phyloP scores from a whole-genome alignment of 1,140 invertebrate genomes.

The Drosophila busckii region DNA sequence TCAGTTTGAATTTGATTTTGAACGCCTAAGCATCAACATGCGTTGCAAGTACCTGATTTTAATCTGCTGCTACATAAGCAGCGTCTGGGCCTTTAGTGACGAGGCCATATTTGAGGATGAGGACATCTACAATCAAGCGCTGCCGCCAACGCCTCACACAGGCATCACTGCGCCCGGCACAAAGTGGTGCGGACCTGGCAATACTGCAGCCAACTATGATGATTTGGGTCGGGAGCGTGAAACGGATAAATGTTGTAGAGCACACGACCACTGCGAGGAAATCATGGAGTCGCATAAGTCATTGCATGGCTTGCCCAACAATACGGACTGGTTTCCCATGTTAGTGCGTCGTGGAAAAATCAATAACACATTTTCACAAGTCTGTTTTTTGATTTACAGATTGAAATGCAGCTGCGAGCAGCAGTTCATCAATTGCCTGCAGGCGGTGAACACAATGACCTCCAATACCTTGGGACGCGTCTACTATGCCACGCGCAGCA shows the following conservation, averaged over 20 bases:
- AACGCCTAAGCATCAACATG: conserved; percentile 23
- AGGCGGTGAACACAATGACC: conserved; percentile 78
- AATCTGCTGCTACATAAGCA: not conserved
- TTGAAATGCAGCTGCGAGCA: conserved; percentile 85
- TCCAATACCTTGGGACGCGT: conserved; percentile 82
- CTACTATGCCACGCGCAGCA: conserved; percentile 85
- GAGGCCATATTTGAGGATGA: conserved; percentile 75
- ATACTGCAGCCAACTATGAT: conserved; percentile 83
- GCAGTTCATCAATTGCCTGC: conserved; percentile 84
- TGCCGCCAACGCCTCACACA: conserved; percentile 53
- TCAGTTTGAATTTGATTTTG: conserved; percentile 22
- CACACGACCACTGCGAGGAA: conserved; percentile 87
- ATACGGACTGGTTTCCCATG: conserved; percentile 82
- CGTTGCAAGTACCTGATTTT: conserved; percentile 1
- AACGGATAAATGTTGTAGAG: conserved; percentile 88
- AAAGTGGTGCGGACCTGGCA: conserved; percentile 87
- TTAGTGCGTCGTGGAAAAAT: conserved; percentile 19
- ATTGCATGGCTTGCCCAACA: conserved; percentile 82
- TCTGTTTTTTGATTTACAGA: conserved; percentile 34
- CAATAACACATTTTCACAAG: conserved; percentile 41
- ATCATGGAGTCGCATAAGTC: conserved; percentile 80
- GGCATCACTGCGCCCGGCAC: conserved; percentile 80
- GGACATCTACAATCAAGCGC: conserved; percentile 69
- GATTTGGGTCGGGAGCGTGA: conserved; percentile 84
- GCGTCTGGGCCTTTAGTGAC: conserved; percentile 37